A percentile compares a stretch with the other conserved stretches of the same genome.
These are phyloP conservation scores for Alethe diademata DNA, from an alignment of 2,113 vertebrate species.

Conservation along the genomic window DNA sequence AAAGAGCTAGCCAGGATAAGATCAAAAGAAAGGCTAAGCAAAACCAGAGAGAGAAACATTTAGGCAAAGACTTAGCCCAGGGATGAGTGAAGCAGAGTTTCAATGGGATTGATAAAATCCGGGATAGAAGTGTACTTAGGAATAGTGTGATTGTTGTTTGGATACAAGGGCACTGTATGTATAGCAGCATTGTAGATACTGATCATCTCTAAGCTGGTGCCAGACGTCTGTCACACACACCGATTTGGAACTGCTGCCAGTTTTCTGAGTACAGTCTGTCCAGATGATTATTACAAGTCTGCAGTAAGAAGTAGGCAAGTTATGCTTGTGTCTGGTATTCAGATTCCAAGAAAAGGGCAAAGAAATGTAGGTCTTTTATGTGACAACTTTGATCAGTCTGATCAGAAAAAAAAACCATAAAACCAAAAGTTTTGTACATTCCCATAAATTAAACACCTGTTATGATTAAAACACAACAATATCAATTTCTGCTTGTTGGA, in stretches of 20 bases:
- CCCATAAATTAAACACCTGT: background rate
- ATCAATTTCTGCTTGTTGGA: background rate
- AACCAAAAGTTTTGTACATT: background rate
- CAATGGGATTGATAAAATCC: background rate
- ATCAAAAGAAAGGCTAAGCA: background rate
- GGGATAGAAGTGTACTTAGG: background rate
- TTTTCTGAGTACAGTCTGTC: background rate
- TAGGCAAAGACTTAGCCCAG: background rate
- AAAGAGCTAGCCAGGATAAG: background rate
- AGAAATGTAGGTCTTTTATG: background rate
- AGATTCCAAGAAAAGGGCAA: background rate
- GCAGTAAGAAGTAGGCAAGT: background rate
- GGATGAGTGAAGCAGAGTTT: background rate
- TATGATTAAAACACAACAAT: background rate
- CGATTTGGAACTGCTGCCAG: background rate
- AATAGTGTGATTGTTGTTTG: background rate
- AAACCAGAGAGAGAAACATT: background rate
- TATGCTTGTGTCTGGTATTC: background rate
- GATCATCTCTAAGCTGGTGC: background rate
- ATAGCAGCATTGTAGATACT: background rate
- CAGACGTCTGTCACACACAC: background rate
- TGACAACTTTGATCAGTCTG: background rate
- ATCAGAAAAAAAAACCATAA: background rate
- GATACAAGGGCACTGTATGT: background rate
- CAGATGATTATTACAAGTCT: background rate